Conservation (phyloP, 2,113 vertebrate species). For the Pachypanchax playfairii region DNA sequence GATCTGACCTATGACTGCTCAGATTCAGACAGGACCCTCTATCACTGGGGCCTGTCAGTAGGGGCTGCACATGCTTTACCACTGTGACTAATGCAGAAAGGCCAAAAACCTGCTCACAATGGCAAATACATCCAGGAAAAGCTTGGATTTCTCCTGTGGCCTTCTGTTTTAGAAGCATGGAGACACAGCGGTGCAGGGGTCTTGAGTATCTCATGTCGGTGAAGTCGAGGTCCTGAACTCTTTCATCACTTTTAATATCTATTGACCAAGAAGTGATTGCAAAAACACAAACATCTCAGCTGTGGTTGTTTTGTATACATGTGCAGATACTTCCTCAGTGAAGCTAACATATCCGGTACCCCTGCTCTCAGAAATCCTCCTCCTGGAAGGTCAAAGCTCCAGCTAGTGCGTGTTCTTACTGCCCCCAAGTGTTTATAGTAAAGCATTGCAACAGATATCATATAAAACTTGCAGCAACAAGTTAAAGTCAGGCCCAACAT, state of each 20-base stretch:
- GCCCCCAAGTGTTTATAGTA: constrained; percentile 69
- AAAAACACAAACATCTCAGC: not conserved
- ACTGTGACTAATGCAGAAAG: too few relatives aligned
- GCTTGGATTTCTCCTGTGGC: constrained; percentile 51
- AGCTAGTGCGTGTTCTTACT: constrained; percentile 45
- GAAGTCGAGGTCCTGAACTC: constrained; percentile 1
- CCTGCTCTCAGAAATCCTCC: not conserved
- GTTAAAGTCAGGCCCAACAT: too few relatives aligned
- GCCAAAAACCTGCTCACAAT: constrained; percentile 50
- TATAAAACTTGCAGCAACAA: too few relatives aligned
- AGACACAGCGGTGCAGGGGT: too few relatives aligned
- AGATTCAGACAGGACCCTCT: constrained; percentile 54
- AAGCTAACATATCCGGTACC: not conserved
- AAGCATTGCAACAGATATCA: constrained; percentile 31
- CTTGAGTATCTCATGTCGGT: constrained; percentile 39
- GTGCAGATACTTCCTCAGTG: not conserved
- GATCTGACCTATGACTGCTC: too few relatives aligned
- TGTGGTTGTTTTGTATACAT: not conserved
- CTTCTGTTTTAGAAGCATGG: constrained; percentile 22
- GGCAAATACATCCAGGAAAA: constrained; percentile 34
- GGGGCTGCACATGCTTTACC: constrained; percentile 23
- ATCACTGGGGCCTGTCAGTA: constrained; percentile 54
- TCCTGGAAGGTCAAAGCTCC: not conserved
- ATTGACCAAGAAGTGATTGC: too few relatives aligned
- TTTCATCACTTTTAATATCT: constrained; percentile 18